These are phyloP conservation scores for Natator depressus DNA, from an alignment of 2,113 vertebrate species.

Conservation along the genomic window DNA sequence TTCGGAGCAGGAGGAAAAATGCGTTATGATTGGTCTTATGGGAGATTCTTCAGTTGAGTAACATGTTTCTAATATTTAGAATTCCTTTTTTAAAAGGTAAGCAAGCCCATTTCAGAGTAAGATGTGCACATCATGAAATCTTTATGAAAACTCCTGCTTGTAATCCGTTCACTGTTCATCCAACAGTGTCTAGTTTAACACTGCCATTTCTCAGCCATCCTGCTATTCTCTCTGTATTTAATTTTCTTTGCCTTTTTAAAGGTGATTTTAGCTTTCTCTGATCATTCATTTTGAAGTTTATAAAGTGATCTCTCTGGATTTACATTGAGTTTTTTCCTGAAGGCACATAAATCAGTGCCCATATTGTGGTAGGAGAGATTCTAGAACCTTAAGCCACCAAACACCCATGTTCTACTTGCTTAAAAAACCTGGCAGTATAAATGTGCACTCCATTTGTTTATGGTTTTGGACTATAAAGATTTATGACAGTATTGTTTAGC, in stretches of 20 bases:
- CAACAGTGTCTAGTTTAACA: background rate
- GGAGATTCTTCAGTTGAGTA: background rate
- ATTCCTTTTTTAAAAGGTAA: background rate
- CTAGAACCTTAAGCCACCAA: background rate
- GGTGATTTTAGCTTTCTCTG: background rate
- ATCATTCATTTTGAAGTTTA: background rate
- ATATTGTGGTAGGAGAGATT: background rate
- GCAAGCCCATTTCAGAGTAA: background rate
- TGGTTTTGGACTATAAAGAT: background rate
- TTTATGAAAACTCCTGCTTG: conserved; percentile 12
- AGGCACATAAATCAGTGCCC: background rate
- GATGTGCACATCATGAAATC: background rate
- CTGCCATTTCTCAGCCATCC: background rate
- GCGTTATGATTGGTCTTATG: conserved; percentile 4
- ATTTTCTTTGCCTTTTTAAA: background rate
- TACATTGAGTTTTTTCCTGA: background rate
- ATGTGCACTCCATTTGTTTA: background rate
- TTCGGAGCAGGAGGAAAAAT: conserved; percentile 38
- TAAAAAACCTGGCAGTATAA: background rate
- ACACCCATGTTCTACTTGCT: background rate
- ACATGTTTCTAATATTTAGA: background rate
- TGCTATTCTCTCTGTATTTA: background rate
- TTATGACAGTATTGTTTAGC: background rate
- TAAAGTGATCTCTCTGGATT: background rate
- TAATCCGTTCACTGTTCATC: background rate